Evolutionary conservation across 2,797 vertebrate genomes (phyloP), one percentile per base, ranked within the genome.

Genomic region (Hydrophis major): DNA sequence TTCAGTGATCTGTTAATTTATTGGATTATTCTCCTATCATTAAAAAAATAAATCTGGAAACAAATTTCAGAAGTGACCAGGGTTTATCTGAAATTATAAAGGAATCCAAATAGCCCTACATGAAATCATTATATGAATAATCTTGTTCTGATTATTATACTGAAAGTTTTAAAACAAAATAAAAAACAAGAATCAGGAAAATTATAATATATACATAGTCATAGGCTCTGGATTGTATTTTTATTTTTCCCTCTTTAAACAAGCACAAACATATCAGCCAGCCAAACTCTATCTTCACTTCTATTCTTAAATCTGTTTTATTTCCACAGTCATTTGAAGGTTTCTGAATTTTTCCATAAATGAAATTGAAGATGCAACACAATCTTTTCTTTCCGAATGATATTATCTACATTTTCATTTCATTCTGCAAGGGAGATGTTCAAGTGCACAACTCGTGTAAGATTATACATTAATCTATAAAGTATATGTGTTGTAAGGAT

Each of bases 91-190:
- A 86, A 42, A 89, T 11, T 66, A 53, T 56, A 74, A 42, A 22
- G n/a, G 60, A 90, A 60, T 27, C n/a, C 55, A 92, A 89, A n/a
- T 53, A 66, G 1, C 32, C 6, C 57, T 86, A 69, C 47, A 47
- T 18, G 69, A 74, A 83, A 87, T 90, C 60, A 93, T 93, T 87
- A 74, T 37, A 56, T 90, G 89, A 74, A 69, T 78, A 93, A 53
- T 74, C 20, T 87, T 60, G 20, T 50, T 27, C 59, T 47, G 88
- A 90, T 93, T 93, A 87, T 18, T 55, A 74, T 59, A 74, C 53
- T 74, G 89, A 87, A 87, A 50, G 32, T 11, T 90, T 60, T 90
- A 87, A 87, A 50, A 66, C 1, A 66, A 66, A n/a, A 63, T 63
- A 14, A 57, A 87, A 93, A 90, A 60, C 87, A 63, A 90, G 78